A percentile compares a stretch with the other conserved stretches of the same genome.
Evolutionary conservation across 2,113 vertebrate genomes (phyloP).

Genomic region (Cyprinodon variegatus): DNA sequence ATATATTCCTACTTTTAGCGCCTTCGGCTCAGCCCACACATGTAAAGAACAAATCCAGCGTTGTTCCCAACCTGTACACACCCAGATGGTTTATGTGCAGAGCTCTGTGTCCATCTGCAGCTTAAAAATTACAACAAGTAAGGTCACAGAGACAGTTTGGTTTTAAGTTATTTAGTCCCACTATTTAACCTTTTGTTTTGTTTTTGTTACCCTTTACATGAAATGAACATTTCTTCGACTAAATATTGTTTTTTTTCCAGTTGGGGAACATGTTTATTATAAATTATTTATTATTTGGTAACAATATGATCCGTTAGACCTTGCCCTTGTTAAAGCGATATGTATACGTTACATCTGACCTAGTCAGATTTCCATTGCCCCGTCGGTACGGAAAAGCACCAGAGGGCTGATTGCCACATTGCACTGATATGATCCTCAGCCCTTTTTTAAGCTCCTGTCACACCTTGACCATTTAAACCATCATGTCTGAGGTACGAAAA

Average conservation of each 20-base stretch:
- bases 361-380: neutral
- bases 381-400: neutral
- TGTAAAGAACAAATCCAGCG: neutral
- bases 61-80: no score
- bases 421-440: neutral
- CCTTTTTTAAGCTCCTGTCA: no score
- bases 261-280: neutral
- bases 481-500: no score
- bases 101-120: neutral
- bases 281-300: neutral
- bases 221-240: neutral
- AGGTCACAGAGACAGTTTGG: neutral
- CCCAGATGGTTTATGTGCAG: neutral
- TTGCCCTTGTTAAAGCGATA: neutral
- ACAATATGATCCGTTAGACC: neutral
- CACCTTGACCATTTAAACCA: no score
- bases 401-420: neutral
- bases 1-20: neutral
- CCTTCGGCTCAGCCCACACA: neutral
- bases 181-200: neutral
- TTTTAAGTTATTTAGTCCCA: neutral
- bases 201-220: neutral
- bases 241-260: neutral
- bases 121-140: neutral
- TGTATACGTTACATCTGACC: neutral